Evolutionary conservation across 2,113 vertebrate species (phyloP).

Genomic region (Sphaerodactylus townsendi): DNA sequence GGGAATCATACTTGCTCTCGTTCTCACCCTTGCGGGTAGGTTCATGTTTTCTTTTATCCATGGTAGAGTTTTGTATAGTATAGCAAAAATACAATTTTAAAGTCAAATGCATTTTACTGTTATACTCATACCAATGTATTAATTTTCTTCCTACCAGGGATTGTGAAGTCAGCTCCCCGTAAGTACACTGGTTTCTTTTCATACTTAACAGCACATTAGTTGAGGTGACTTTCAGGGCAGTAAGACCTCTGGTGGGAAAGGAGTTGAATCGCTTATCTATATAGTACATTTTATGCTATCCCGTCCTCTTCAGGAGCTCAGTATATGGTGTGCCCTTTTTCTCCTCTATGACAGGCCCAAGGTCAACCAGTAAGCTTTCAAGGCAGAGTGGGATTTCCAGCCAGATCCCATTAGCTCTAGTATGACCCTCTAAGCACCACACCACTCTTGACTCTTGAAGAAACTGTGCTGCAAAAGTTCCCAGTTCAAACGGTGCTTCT

Average conservation of each 20-base stretch:
- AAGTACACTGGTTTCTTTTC: constrained; percentile 19
- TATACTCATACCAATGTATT: not conserved
- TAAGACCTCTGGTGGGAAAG: not conserved
- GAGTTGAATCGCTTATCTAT: not conserved
- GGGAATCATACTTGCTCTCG: constrained; percentile 76
- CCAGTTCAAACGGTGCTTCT: not conserved
- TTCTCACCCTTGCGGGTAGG: constrained; percentile 84
- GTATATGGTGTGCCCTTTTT: too few species aligned
- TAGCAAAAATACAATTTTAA: not conserved
- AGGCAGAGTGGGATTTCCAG: too few species aligned
- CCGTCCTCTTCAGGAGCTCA: too few species aligned
- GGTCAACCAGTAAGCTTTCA: too few species aligned
- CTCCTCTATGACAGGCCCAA: too few species aligned
- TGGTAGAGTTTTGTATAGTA: not conserved
- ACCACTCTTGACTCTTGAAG: not conserved
- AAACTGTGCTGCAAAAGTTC: not conserved
- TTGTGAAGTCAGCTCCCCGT: constrained; percentile 58
- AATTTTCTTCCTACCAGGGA: constrained; percentile 50
- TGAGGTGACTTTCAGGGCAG: not conserved
- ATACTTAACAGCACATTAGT: not conserved
- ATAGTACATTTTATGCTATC: too few species aligned
- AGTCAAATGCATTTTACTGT: not conserved
- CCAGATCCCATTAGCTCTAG: too few species aligned
- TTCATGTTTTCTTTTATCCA: not conserved
- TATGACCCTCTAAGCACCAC: too few species aligned